A percentile compares a stretch with the other conserved stretches of the same genome.
Evolutionary conservation across 2,113 vertebrate species (phyloP).

Genomic region (Tretioscincus oriximinensis): DNA sequence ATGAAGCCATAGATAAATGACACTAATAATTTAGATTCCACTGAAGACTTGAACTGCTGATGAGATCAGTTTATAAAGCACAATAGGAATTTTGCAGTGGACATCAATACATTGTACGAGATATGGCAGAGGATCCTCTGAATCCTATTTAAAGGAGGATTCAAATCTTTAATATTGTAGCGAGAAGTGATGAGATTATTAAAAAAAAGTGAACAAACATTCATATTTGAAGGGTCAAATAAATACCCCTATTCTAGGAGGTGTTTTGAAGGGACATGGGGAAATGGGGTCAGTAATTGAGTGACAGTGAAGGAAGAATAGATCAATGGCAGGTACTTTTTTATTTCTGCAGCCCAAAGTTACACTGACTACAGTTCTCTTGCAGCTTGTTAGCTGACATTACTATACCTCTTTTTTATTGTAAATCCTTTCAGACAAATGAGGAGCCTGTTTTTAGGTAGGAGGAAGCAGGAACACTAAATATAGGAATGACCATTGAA

Average conservation of each 20-base stretch:
- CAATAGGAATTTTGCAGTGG: no score
- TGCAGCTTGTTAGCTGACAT: not conserved
- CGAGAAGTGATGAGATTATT: not conserved
- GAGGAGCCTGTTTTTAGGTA: not conserved
- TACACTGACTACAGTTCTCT: not conserved
- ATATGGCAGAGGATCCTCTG: not conserved
- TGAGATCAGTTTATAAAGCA: not conserved
- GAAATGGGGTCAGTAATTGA: not conserved
- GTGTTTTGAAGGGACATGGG: not conserved
- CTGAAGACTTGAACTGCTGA: not conserved
- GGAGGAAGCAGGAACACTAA: conserved; percentile 5
- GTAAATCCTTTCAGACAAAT: conserved; percentile 6
- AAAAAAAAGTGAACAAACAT: not conserved
- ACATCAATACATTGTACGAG: no score
- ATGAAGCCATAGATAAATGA: not conserved
- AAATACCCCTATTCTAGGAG: not conserved
- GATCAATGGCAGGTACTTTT: not conserved
- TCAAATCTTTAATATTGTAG: not conserved
- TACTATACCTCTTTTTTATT: not conserved
- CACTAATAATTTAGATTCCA: not conserved
- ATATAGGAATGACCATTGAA: conserved; percentile 9
- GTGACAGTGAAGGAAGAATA: not conserved
- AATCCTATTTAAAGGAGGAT: not conserved
- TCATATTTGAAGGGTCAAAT: not conserved
- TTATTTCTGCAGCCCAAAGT: not conserved